Base-by-base conservation (phyloP, 2,888 invertebrate species). In the Bimastos eiseni region DNA sequence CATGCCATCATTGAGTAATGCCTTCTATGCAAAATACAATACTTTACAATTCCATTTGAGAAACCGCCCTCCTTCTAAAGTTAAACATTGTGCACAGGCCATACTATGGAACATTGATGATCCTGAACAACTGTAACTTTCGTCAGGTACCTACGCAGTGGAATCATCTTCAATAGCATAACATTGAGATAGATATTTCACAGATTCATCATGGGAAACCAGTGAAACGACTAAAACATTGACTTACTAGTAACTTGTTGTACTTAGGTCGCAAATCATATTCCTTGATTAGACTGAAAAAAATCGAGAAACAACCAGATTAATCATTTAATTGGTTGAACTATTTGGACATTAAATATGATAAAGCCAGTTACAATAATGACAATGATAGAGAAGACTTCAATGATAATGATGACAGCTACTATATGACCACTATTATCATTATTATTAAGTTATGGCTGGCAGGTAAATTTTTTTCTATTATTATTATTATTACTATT, bases 181-280 rank as follows among this genome's bases (percentile, higher is more conserved):
- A 17, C n/a, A n/a, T 30, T 11, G 11, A 30, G 8, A 24, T 21
- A 49, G 49, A n/a, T 70, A 11, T 8, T 30, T 70, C 70, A 49
- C 3, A 49, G 24, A n/a, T n/a, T n/a, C 41, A 41, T n/a, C n/a
- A 41, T 6, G 41, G 15, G 30, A 70, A 30, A 70, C 30, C 30
- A n/a, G 70, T 70, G 70, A 70, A 70, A n/a, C 11, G 8, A 70
- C 8, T 70, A 70, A 5, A n/a, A 70, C 11, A n/a, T 70, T 33
- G 41, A 92, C 92, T 91, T 83, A 95, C 95, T 95, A 99, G 96
- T 93, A 99, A 96, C 95, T 97, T 97, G 95, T 98, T 98, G 96
- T 99, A 99, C 96, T 99, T 99, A 92, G 99, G 99, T 95, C 99
- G 97, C 94, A 97, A 97, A 93, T 96, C 97, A 96, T 98, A 98